Evolutionary conservation across 2,113 vertebrate genomes (phyloP).

Genomic region (Coreoperca whiteheadi): DNA sequence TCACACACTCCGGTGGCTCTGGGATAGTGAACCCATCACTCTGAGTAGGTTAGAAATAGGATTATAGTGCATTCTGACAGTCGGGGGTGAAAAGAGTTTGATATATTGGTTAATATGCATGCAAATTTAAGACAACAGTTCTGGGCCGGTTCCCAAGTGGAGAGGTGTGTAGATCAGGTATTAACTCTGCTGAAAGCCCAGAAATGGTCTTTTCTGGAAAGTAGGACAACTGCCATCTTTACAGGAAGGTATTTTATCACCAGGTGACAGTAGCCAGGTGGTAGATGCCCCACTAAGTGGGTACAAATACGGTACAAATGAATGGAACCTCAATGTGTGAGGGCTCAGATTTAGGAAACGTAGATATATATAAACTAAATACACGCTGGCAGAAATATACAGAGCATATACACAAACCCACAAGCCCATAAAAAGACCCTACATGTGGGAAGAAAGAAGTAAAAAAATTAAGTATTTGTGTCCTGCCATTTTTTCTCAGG

Average conservation of each 20-base stretch:
- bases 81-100: conserved; percentile 57
- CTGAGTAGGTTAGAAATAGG: conserved; percentile 63
- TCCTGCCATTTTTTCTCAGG: conserved; percentile 1
- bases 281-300: conserved; percentile 53
- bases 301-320: conserved; percentile 50
- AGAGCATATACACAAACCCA: neutral
- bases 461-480: conserved; percentile 21
- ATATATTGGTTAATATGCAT: conserved; percentile 74
- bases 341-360: conserved; percentile 33
- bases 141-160: conserved; percentile 47
- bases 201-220: conserved; percentile 57
- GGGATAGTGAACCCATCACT: conserved; percentile 57
- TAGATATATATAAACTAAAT: conserved; percentile 17
- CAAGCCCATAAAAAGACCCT: neutral
- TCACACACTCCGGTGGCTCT: conserved; percentile 30
- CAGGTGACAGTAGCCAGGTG: conserved; percentile 63
- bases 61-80: conserved; percentile 62
- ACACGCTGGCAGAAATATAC: conserved; percentile 9
- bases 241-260: conserved; percentile 70
- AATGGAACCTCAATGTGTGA: conserved; percentile 38
- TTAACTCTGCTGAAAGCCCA: conserved; percentile 58
- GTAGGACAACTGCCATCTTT: conserved; percentile 67
- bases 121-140: conserved; percentile 54
- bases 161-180: conserved; percentile 59
- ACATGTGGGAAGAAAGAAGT: neutral